Conservation (phyloP, 37 sponge, comb jelly and placozoan species). For the Theonella swinhoei region DNA sequence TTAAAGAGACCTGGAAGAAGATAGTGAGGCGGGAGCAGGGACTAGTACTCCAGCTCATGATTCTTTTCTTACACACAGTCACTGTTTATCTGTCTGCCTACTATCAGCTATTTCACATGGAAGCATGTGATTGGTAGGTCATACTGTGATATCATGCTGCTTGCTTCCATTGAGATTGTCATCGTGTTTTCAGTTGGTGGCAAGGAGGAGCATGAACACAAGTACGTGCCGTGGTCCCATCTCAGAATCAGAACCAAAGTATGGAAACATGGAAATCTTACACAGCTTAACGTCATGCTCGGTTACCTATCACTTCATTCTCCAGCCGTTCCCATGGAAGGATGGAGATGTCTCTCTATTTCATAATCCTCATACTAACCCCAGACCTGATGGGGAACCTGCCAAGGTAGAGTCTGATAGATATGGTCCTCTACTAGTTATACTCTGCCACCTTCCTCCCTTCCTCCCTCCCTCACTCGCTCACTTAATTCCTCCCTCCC, state of each 20-base stretch:
- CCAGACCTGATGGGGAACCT: conserved; percentile 24
- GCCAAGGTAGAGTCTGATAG: too few relatives aligned
- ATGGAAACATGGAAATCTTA: background rate
- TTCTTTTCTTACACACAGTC: conserved; percentile 12
- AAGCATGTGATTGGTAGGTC: conserved; percentile 40
- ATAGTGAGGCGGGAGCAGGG: conserved; percentile 19
- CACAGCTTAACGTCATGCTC: background rate
- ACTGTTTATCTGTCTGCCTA: conserved; percentile 33
- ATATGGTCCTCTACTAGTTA: too few relatives aligned
- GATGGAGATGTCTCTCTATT: conserved; percentile 66
- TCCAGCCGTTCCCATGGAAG: conserved; percentile 75
- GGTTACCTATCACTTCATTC: background rate
- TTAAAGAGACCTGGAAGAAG: conserved; percentile 1
- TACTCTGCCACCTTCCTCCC: too few relatives aligned
- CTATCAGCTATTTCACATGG: conserved; percentile 42
- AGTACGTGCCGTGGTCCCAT: conserved; percentile 44
- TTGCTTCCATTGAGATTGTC: too few relatives aligned
- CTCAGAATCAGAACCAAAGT: conserved; percentile 65
- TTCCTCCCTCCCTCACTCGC: too few relatives aligned
- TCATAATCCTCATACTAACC: conserved; percentile 64
- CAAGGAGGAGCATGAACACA: background rate
- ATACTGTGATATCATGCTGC: background rate
- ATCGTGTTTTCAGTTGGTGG: too few relatives aligned
- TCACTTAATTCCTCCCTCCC: background rate
- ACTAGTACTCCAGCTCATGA: too few relatives aligned